Percentiles rank a stretch among this genome's conserved stretches.
Evolutionary conservation across 2,797 vertebrate genomes (phyloP).

Genomic region (Melanotaenia pygmaea): DNA sequence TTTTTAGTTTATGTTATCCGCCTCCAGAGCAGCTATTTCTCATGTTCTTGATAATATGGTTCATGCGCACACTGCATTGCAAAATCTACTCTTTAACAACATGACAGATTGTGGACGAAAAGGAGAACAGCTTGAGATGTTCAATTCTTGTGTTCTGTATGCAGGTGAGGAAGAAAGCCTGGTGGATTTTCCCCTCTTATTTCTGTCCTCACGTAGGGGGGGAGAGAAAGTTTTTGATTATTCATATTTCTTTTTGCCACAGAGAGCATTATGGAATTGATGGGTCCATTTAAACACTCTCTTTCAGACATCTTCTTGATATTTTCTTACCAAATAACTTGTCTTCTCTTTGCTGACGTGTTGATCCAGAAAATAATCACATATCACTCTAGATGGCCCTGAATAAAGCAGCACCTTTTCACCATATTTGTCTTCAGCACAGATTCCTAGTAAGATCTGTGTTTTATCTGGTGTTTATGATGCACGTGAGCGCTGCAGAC

Average conservation of each 20-base stretch:
- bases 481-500: neutral
- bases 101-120: neutral
- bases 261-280: constrained; percentile 21
- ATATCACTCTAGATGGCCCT: constrained; percentile 8
- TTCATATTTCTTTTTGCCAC: neutral
- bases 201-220: constrained; percentile 27
- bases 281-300: constrained; percentile 20
- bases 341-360: constrained; percentile 24
- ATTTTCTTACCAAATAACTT: constrained; percentile 10
- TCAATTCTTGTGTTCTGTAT: neutral
- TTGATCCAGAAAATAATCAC: constrained; percentile 16
- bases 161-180: constrained; percentile 6
- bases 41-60: too few species aligned
- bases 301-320: constrained; percentile 28
- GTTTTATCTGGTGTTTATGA: constrained; percentile 22
- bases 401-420: constrained; percentile 11
- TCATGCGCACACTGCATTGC: neutral
- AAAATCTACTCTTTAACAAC: neutral
- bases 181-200: constrained; percentile 26
- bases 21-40: too few species aligned
- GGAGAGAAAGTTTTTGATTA: too few species aligned
- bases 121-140: neutral
- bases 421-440: neutral
- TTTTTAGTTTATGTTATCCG: too few species aligned
- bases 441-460: neutral